Percentiles rank a stretch among this genome's conserved stretches.
phyloP scores from a whole-genome alignment of 1,140 invertebrate species.

The Scaptomyza pallida region DNA sequence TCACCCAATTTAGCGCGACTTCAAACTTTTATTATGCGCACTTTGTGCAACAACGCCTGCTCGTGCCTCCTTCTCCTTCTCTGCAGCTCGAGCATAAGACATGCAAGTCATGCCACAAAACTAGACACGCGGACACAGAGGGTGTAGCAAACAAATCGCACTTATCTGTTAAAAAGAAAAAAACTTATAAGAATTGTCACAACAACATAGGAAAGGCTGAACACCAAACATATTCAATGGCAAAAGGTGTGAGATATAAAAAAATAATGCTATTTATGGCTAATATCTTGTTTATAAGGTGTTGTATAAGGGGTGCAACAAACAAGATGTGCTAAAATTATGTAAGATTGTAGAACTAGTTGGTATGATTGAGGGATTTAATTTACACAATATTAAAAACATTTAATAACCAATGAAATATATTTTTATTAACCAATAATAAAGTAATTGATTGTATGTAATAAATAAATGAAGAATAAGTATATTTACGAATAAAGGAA shows the following conservation, averaged over 20 bases:
- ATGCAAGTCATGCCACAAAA: constrained; percentile 1
- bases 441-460: too few species aligned
- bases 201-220: constrained; percentile 15
- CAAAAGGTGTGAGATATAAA: not conserved
- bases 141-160: constrained; percentile 10
- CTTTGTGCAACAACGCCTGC: constrained; percentile 25
- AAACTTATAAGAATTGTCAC: constrained; percentile 34
- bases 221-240: constrained; percentile 3
- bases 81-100: not conserved
- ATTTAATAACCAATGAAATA: too few species aligned
- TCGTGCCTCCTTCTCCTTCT: not conserved
- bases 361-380: too few species aligned
- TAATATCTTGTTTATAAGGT: not conserved
- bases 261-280: too few species aligned
- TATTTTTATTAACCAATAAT: too few species aligned
- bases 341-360: too few species aligned
- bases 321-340: too few species aligned
- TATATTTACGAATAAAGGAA: too few species aligned
- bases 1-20: constrained; percentile 69
- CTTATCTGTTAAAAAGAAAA: constrained; percentile 8
- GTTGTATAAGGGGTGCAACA: too few species aligned
- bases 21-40: constrained; percentile 66
- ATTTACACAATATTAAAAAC: too few species aligned
- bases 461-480: too few species aligned
- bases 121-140: not conserved